Evolutionary conservation across 2,888 invertebrate species (phyloP).

Genomic region (Stenolophus ochropezus): DNA sequence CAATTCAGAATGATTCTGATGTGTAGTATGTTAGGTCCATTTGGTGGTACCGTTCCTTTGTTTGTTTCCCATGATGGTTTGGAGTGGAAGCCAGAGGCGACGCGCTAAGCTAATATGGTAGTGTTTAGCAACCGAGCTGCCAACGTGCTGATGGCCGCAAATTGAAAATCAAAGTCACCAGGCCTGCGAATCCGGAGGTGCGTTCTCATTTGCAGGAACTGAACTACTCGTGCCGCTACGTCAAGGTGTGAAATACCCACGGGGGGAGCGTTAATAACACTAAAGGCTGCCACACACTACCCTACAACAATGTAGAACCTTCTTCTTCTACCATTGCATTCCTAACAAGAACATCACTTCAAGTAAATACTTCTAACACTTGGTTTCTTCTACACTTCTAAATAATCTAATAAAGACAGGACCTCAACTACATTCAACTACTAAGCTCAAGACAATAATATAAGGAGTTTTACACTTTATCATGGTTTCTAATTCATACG

Average conservation of each 20-base stretch:
- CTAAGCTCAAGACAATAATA: too few relatives aligned
- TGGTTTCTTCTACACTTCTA: too few relatives aligned
- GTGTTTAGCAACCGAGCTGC: conserved; percentile 22
- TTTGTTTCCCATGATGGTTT: conserved; percentile 39
- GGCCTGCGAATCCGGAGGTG: neutral
- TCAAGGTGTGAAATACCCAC: conserved; percentile 53
- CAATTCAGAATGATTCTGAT: too few relatives aligned
- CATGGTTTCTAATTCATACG: too few relatives aligned
- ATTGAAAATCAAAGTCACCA: conserved; percentile 47
- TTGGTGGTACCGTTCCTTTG: neutral
- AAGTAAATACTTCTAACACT: too few relatives aligned
- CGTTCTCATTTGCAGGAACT: conserved; percentile 29
- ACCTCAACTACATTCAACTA: too few relatives aligned
- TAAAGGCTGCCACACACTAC: neutral
- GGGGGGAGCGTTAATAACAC: neutral
- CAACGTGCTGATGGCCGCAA: conserved; percentile 13
- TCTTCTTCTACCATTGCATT: too few relatives aligned
- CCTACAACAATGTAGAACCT: neutral
- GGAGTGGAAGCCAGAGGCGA: neutral
- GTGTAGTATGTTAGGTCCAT: too few relatives aligned
- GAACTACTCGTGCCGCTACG: conserved; percentile 14
- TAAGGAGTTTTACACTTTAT: too few relatives aligned
- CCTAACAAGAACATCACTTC: too few relatives aligned
- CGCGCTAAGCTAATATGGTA: conserved; percentile 52
- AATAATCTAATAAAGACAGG: too few relatives aligned